These are phyloP conservation scores for Neomorphus geoffroyi DNA, from an alignment of 2,797 vertebrate species.

Conservation along the genomic window DNA sequence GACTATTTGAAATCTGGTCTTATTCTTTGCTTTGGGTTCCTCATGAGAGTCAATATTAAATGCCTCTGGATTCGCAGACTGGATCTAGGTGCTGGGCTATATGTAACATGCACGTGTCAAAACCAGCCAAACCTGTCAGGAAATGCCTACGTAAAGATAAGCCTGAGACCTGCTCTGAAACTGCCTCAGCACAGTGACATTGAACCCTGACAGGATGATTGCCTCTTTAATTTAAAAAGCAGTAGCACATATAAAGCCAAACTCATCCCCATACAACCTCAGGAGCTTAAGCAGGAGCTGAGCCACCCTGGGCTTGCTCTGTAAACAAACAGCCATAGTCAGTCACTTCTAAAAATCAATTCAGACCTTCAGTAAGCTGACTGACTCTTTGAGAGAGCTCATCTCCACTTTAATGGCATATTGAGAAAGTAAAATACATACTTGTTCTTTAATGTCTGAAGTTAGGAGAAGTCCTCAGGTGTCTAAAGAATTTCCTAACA, in stretches of 20 bases:
- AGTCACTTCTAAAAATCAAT: background rate
- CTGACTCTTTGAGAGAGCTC: background rate
- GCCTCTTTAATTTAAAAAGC: background rate
- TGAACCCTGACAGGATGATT: background rate
- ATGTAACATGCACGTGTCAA: background rate
- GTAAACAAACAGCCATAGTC: background rate
- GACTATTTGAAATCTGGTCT: background rate
- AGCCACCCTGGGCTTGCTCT: background rate
- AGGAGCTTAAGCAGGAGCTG: background rate
- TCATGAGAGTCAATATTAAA: background rate
- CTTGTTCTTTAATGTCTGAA: background rate
- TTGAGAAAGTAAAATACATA: background rate
- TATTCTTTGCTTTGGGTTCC: background rate
- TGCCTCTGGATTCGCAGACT: background rate
- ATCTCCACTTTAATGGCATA: background rate
- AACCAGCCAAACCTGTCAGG: background rate
- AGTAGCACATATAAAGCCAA: background rate
- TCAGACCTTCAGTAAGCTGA: background rate
- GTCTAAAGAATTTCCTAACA: background rate
- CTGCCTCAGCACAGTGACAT: background rate
- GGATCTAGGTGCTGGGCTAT: background rate
- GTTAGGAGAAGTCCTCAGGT: background rate
- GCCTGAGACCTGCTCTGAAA: background rate
- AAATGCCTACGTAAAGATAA: background rate
- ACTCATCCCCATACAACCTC: background rate